Evolutionary conservation across 1,140 invertebrate genomes (phyloP), one percentile per base, ranked within the genome.

Genomic region (Danaus melanippus): DNA sequence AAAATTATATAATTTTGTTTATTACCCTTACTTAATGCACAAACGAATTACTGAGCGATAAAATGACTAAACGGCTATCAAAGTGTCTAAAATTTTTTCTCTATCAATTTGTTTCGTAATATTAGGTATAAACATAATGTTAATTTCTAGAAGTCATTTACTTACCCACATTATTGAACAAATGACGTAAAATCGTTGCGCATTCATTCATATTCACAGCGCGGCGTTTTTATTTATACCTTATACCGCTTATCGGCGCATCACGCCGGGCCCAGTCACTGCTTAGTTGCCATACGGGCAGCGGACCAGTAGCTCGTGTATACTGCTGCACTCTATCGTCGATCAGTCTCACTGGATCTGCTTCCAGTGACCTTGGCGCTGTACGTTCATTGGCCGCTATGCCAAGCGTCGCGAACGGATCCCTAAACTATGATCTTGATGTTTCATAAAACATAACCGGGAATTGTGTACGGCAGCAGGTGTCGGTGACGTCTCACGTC

Each of bases 271-370:
- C 65, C 67, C 65, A 67, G 64, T 71, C 74, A 71, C 66, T 76
- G 69, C 73, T 81, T 81, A 85, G 82, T 86, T 81, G 77, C 74
- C 74, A 76, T 79, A 83, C 80, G 79, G 77, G 80, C 74, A 69
- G 67, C 76, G 67, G 56, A 56, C 68, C 65, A 69, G 71, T 54
- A 67, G 66, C 74, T 74, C 74, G 79, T 76, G 66, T 69, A n/a
- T 57, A 47, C 46, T 53, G 58, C 70, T 74, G 76, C 73, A 76
- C 74, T 80, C 79, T 81, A 54, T 56, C 66, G 70, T 49, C 55
- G 63, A 49, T 58, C 57, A 57, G 59, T 50, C 60, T 58, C 57
- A 64, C 67, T 64, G 59, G 63, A 59, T 71, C 66, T 53, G 69
- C 59, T 59, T 70, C 68, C 62, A 67, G 75, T 82, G 77, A 84